Evolutionary conservation across 1,140 invertebrate species (phyloP), one percentile per base, ranked within the genome.

Genomic region (Drepana arcuata): DNA sequence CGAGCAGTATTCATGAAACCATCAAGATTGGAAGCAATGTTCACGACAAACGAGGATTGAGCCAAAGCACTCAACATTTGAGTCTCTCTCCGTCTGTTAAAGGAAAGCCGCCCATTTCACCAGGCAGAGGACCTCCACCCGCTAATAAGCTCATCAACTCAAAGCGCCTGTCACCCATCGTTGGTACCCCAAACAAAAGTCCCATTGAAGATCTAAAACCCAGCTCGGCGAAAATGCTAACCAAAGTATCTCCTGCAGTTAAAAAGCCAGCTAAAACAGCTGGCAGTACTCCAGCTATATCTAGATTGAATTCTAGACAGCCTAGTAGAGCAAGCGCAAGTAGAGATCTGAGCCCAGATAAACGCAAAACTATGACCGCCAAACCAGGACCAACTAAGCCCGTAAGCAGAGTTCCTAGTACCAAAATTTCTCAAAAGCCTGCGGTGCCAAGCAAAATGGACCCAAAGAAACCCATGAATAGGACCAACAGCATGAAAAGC

Each of bases 111-210:
- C 83, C 83, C n/a, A 83, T 77, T 36, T 81, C 81, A 5, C 80
- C 83, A 0, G 71, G 72, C 2, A 77, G 61, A 53, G 57, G 47
- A 24, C 83, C 83, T 13, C 83, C 81, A 7, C 81, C 81, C 10
- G 67, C 77, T 3, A 80, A 82, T 34, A 77, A 65, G 56, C 43
- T 54, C 13, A 73, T 84, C 7, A 83, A 80, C 40, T 39, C 75
- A 5, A 84, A 84, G 63, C 52, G 83, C 33, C 55, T 84, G n/a
- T 84, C 83, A 7, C 83, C 83, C 4, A 84, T 84, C 16, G 80
- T 80, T 26, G 73, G 79, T 3, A 84, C 83, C 9, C 81, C 83
- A 23, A 83, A 68, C 35, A 84, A 83, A 61, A 83, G 72, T 53
- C 78, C 79, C 7, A 47, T 53, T 2, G 71, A 74, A 40, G 65